Base-by-base conservation (phyloP, 2,113 vertebrate species). In the Seriola dumerili region DNA sequence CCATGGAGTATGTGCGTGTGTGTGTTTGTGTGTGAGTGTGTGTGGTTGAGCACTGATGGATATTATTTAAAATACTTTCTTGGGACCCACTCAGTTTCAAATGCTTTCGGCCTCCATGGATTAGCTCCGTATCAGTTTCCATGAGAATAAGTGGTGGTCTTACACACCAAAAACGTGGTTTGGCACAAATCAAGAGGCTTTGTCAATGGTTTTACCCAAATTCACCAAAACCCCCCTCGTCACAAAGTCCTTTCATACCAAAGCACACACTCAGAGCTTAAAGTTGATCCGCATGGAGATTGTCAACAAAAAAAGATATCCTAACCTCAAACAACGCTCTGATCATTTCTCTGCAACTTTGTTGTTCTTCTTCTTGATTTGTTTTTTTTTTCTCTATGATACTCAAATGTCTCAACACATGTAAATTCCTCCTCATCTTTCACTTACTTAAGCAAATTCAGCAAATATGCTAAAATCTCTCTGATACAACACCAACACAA, bases 111-210 rank as follows among this genome's bases (percentile, higher is more conserved):
- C 58, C 73, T 83, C 65, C n/a, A 4, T 21, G 58, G 79, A 90
- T 91, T 86, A 85, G 71, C 66, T 79, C 70, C 73, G 55, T 88
- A 88, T 90, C 85, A 83, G 73, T 79, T 91, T 88, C 74, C 80
- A 64, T 23, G 80, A 78, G 82, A 5, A 79, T 75, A 77, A 55
- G 54, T 65, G 52, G 12, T 19, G 14, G n/a, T 61, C 66, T 78
- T 86, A 82, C 72, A 78, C 77, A 79, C 58, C 38, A 14, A 84
- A 73, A 82, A 75, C 79, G 75, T 93, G 91, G 72, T 78, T 79
- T 93, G 91, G 91, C 89, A 78, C 42, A 64, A 62, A 72, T 25
- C 14, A 13, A 10, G n/a, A 52, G 67, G 86, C 87, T 92, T 89
- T 92, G 88, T 90, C 59, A 8, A 19, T 1, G 57, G 74, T 88